phyloP scores from a whole-genome alignment of 2,888 invertebrate genomes.

The Melitaea athalia region DNA sequence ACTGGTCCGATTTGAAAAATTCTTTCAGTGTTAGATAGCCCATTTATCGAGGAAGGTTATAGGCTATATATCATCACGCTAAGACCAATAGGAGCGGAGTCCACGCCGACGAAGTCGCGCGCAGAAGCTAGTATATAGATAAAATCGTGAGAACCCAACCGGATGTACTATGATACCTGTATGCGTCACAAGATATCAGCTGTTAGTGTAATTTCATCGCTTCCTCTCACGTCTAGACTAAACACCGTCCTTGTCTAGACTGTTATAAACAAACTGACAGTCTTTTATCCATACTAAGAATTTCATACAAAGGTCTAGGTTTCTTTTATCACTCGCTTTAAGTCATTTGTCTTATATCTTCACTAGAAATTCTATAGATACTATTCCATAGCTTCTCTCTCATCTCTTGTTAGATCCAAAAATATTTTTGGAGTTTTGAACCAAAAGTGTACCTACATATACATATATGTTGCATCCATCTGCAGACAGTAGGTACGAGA shows the following conservation, averaged over 20 bases:
- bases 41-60: too few species aligned
- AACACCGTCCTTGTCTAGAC: slow-evolving; percentile 28
- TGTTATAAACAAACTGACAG: slow-evolving; percentile 23
- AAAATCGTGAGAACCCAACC: not conserved
- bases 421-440: too few species aligned
- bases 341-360: not conserved
- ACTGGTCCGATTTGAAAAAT: too few species aligned
- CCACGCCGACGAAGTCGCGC: too few species aligned
- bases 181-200: slow-evolving; percentile 10
- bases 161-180: not conserved
- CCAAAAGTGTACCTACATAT: too few species aligned
- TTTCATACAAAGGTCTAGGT: slow-evolving; percentile 6
- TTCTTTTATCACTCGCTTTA: slow-evolving; percentile 2
- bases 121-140: not conserved
- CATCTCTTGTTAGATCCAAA: too few species aligned
- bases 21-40: too few species aligned
- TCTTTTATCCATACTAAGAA: slow-evolving; percentile 27
- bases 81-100: too few species aligned
- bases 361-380: not conserved
- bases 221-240: slow-evolving; percentile 34
- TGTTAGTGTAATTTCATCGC: slow-evolving; percentile 23
- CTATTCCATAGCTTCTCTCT: not conserved
- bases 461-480: too few species aligned
- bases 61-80: too few species aligned
- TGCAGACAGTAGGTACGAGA: too few species aligned